Evolutionary conservation across 1,140 invertebrate species (phyloP).

Genomic region (Drosophila parabipectinata): DNA sequence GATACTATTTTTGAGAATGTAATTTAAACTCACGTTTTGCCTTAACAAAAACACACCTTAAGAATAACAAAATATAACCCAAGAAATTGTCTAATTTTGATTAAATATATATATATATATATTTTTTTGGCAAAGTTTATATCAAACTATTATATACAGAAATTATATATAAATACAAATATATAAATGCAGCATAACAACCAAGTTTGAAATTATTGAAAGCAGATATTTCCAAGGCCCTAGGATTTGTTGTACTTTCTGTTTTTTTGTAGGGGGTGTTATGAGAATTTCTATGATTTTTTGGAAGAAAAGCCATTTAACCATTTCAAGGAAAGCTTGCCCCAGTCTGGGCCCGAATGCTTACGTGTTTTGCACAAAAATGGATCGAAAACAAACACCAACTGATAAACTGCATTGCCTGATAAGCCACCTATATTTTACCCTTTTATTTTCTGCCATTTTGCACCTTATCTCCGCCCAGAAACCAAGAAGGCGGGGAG

Average conservation of each 20-base stretch:
- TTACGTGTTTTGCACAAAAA: conserved; percentile 62
- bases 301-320: too few species aligned
- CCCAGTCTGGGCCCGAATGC: background rate
- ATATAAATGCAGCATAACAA: conserved; percentile 50
- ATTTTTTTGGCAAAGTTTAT: conserved; percentile 73
- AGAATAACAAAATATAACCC: conserved; percentile 25
- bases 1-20: conserved; percentile 19
- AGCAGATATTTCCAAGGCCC: conserved; percentile 27
- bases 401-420: conserved; percentile 67
- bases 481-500: conserved; percentile 42
- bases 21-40: conserved; percentile 29
- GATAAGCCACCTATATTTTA: conserved; percentile 46
- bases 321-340: too few species aligned
- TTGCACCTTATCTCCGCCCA: conserved; percentile 47
- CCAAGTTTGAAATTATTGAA: conserved; percentile 30
- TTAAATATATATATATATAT: conserved; percentile 27
- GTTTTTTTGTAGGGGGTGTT: too few species aligned
- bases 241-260: conserved; percentile 57
- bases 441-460: background rate
- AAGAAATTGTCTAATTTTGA: conserved; percentile 41
- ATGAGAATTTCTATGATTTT: too few species aligned
- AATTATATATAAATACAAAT: conserved; percentile 42
- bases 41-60: conserved; percentile 21
- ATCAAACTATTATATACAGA: conserved; percentile 43
- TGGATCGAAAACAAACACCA: conserved; percentile 59